Base-by-base conservation (phyloP, 2,888 invertebrate genomes). In the Scaptomyza tumidula region DNA sequence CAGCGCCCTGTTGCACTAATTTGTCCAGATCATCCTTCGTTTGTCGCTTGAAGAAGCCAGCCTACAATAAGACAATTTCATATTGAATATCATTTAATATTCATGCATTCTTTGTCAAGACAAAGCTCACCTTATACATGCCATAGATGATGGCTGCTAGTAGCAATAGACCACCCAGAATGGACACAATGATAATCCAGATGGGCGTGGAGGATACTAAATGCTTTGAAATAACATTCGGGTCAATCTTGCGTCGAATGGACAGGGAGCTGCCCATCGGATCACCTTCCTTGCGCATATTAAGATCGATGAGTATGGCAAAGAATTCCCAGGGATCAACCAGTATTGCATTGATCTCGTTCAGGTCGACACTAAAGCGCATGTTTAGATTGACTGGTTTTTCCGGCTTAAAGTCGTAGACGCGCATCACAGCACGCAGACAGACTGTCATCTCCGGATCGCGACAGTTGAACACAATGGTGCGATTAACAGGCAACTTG, bases 31-130 rank as follows among this genome's bases (percentile, higher is more conserved):
- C 92, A 49, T 93, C 92, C 81, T 93, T 93, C 60, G 90, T 92
- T 16, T 89, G 80, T 46, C 93, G 91, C 58, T 92, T 91, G 71
- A 93, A 93, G 90, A 93, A 93, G 54, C 93, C 93, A 67, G 90
- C 75, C 93, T 93, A 31, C 0, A 48, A 50, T 9, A 9, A 43
- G 1, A 33, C 0, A 16, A 9, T n/a, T 10, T 7, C 13, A 6
- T 35, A 11, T 27, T 39, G 3, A 27, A 46, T 9, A 35, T 31
- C 5, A 35, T 13, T 10, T 7, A 24, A 7, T 2, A 48, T 27
- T 6, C 0, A 2, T 11, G 6, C 1, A 6, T n/a, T 19, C 16
- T 16, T 11, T 7, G 7, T 6, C 2, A 46, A 31, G 0, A 19
- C 16, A 1, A 10, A 50, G 64, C 82, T 61, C 49, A 92, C 92